These are phyloP conservation scores for Potamilus streckersoni DNA, from an alignment of 1,140 invertebrate species.

Conservation along the genomic window DNA sequence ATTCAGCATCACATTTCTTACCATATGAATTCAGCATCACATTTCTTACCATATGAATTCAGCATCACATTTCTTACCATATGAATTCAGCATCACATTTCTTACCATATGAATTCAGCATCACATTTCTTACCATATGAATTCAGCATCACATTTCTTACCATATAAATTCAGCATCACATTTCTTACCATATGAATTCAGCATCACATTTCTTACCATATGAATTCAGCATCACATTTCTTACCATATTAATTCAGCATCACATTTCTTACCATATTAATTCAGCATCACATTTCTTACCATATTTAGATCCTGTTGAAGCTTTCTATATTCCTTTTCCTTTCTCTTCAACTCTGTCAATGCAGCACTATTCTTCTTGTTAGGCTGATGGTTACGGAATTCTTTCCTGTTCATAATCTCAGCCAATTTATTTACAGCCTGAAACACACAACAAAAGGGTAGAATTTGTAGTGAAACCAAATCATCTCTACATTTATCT, in stretches of 20 bases:
- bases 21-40: constrained; percentile 1
- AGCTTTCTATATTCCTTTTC: constrained; percentile 95
- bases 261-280: constrained; percentile 62
- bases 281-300: constrained; percentile 37
- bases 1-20: no score
- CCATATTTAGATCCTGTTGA: constrained; percentile 93
- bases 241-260: constrained; percentile 1
- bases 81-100: no score
- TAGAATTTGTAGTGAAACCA: no score
- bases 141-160: no score
- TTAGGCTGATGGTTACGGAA: constrained; percentile 32
- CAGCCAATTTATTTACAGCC: constrained; percentile 96
- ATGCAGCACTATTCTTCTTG: constrained; percentile 78
- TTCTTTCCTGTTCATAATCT: constrained; percentile 95
- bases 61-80: constrained; percentile 1
- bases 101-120: constrained; percentile 3
- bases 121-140: constrained; percentile 3
- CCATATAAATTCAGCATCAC: no score
- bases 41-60: constrained; percentile 5
- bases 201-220: constrained; percentile 1
- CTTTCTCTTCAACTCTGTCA: constrained; percentile 85
- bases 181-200: no score
- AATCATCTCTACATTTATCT: no score
- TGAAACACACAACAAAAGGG: constrained; percentile 66
- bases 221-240: no score